Conservation (phyloP, 2,113 vertebrate species). For the Hypomesus transpacificus region DNA sequence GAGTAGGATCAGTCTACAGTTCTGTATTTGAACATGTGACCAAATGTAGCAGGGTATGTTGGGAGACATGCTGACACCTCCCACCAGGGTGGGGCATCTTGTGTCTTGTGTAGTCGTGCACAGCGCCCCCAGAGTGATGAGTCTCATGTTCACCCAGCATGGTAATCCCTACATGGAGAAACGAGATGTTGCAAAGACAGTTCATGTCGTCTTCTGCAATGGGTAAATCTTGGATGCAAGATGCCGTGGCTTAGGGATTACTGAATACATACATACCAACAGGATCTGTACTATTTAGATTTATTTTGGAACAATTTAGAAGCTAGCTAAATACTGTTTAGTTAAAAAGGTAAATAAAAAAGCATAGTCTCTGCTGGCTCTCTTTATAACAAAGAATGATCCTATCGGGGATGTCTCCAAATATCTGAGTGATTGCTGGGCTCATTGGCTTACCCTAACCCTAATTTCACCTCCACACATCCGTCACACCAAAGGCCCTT, state of each 20-base stretch:
- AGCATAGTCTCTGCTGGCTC: neutral
- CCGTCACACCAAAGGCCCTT: slow-evolving; percentile 37
- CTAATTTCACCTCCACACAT: slow-evolving; percentile 23
- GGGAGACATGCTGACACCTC: neutral
- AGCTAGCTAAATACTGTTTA: no score
- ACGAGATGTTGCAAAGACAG: no score
- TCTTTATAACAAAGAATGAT: slow-evolving; percentile 1
- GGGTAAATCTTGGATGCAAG: no score
- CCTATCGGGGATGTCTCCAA: neutral
- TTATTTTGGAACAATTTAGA: no score
- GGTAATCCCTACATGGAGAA: no score
- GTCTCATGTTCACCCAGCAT: neutral
- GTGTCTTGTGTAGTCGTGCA: neutral
- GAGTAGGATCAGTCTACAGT: slow-evolving; percentile 30
- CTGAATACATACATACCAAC: no score
- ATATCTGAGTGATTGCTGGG: slow-evolving; percentile 21
- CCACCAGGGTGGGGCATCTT: neutral
- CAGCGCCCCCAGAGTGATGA: neutral
- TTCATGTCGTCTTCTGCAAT: no score
- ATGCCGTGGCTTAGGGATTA: no score
- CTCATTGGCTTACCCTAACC: slow-evolving; percentile 27
- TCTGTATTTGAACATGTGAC: slow-evolving; percentile 20
- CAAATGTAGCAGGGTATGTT: slow-evolving; percentile 13
- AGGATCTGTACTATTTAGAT: no score
- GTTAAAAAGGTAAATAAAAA: no score